Percentiles rank a stretch among this genome's conserved stretches.
phyloP scores from a whole-genome alignment of 2,888 invertebrate genomes.

The Choreutis nemorana region DNA sequence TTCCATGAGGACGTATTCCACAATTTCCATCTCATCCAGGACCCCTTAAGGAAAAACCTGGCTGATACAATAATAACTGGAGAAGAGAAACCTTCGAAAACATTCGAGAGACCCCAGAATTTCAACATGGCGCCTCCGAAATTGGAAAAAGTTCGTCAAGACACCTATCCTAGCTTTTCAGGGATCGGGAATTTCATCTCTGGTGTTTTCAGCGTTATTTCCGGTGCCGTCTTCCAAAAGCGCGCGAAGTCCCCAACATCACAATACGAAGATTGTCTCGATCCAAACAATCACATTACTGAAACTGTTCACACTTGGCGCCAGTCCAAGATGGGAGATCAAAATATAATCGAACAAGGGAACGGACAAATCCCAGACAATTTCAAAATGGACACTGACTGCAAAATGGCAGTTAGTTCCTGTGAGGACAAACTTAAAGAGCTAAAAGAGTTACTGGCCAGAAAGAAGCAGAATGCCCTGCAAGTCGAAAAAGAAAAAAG shows the following conservation, averaged over 20 bases:
- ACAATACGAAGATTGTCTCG: slow-evolving; percentile 30
- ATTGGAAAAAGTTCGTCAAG: slow-evolving; percentile 15
- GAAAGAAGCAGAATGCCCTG: slow-evolving; percentile 18
- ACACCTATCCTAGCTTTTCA: slow-evolving; percentile 22
- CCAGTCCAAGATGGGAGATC: slow-evolving; percentile 31
- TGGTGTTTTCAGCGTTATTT: slow-evolving; percentile 37
- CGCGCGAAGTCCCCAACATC: slow-evolving; percentile 23
- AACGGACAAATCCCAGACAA: slow-evolving; percentile 20
- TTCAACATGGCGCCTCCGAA: slow-evolving; percentile 8
- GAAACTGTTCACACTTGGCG: slow-evolving; percentile 19
- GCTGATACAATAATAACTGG: slow-evolving; percentile 37
- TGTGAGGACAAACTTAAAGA: slow-evolving; percentile 42
- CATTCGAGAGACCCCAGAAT: slow-evolving; percentile 9
- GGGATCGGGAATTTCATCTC: slow-evolving; percentile 40
- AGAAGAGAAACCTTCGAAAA: slow-evolving; percentile 13
- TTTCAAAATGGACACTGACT: slow-evolving; percentile 37
- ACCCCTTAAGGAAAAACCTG: slow-evolving; percentile 46
- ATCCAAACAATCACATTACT: no score
- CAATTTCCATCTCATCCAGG: slow-evolving; percentile 36
- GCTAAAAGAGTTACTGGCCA: slow-evolving; percentile 27
- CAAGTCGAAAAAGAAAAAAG: no score
- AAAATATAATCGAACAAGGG: slow-evolving; percentile 39
- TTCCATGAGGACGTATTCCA: slow-evolving; percentile 31
- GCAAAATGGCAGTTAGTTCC: slow-evolving; percentile 26
- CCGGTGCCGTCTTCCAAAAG: slow-evolving; percentile 34